Percentiles rank a stretch among this genome's conserved stretches.
Evolutionary conservation across 2,888 invertebrate genomes (phyloP).

Genomic region (Prosopocoilus inquinatus): DNA sequence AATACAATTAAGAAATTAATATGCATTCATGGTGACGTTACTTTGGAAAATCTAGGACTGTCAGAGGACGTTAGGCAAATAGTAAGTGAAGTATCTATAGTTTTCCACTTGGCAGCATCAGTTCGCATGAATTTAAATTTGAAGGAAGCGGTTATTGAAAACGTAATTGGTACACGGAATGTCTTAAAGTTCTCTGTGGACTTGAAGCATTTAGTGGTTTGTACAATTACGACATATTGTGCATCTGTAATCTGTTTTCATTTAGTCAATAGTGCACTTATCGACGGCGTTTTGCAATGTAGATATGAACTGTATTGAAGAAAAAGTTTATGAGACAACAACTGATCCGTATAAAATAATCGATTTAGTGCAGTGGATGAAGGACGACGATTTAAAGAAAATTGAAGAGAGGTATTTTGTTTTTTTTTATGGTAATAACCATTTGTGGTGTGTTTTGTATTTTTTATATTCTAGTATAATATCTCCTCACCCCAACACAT

Average conservation of each 20-base stretch:
- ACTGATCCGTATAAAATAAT: constrained; percentile 62
- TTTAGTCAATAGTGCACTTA: constrained; percentile 56
- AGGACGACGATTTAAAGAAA: constrained; percentile 8
- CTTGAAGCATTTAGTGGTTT: constrained; percentile 12
- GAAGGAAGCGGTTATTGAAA: constrained; percentile 59
- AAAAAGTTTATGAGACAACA: constrained; percentile 67
- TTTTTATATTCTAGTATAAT: no score
- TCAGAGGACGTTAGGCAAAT: constrained; percentile 55
- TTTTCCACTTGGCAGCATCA: constrained; percentile 67
- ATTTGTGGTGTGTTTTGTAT: no score
- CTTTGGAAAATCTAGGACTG: constrained; percentile 43
- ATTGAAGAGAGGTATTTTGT: constrained; percentile 5
- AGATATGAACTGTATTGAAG: constrained; percentile 69
- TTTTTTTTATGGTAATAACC: no score
- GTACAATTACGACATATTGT: not conserved
- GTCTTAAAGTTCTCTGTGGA: constrained; percentile 47
- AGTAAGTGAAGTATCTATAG: constrained; percentile 54
- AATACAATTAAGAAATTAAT: constrained; percentile 12
- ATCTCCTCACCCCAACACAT: constrained; percentile 74
- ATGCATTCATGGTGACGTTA: constrained; percentile 64
- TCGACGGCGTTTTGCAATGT: constrained; percentile 89
- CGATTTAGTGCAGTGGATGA: constrained; percentile 51
- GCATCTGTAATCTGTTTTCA: not conserved
- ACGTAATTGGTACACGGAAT: constrained; percentile 58
- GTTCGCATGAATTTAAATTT: constrained; percentile 62